Evolutionary conservation across 2,888 invertebrate genomes (phyloP), one percentile per base, ranked within the genome.

Genomic region (Ptilodon capucinus): DNA sequence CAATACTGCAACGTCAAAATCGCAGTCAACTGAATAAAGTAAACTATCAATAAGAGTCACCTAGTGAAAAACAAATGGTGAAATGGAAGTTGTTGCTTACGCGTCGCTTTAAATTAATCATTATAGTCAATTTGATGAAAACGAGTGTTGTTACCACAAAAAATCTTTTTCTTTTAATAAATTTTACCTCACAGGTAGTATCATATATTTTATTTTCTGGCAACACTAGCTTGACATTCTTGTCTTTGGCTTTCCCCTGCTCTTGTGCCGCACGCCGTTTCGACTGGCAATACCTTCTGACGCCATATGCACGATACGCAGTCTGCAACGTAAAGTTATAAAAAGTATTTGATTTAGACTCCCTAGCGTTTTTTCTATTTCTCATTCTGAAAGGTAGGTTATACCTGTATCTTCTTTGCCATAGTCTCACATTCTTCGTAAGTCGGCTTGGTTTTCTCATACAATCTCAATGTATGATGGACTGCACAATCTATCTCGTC

Each of bases 381-480:
- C n/a, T n/a, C n/a, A n/a, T n/a, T n/a, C n/a, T n/a, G n/a, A n/a
- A 6, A 23, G 8, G 23, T 23, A 4, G 8, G 23, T 21, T 14
- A 17, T 40, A 77, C 82, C 64, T 81, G 71, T 48, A 81, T 68
- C 47, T 64, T 76, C 0, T 40, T 25, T 1, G 70, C 64, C 42
- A 69, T 63, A 2, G 45, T 50, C 2, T 51, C 17, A 16, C 65
- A 71, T 0, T 64, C 52, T 5, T 58, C 47, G 3, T 59, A 41
- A 0, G 51, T 47, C 1, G 74, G 68, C 8, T 48, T 43, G 0
- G 66, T 57, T 28, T 65, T 57, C 1, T 54, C 51, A 43, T 79
- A 81, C n/a, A 79, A 11, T 9, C 64, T 49, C 14, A 83, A 36
- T 0, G 83, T 83, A 34, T 81, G 68, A 1, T 60, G 62, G 0